Base-by-base conservation (phyloP, 2,888 invertebrate genomes). In the Eupithecia exiguata region DNA sequence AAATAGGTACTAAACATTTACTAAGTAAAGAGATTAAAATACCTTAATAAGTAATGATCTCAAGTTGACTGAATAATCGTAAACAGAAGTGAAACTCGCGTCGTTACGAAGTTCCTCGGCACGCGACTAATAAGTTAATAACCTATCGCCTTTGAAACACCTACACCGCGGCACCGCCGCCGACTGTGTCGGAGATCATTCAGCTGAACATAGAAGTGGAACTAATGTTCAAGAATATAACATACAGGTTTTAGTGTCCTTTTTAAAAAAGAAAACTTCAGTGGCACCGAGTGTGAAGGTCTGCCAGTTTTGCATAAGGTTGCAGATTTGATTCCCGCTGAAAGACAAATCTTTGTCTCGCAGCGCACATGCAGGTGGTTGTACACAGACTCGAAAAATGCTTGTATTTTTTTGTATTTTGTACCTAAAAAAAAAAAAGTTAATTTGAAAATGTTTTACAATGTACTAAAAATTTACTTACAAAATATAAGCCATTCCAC, bases 111-210 rank as follows among this genome's bases (percentile, higher is more conserved):
- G 58, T 58, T 58, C 25, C 53, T 53, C 58, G 58, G 58, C 58
- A 25, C 5, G 12, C 62, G 16, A 21, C 43, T 49, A 71, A 68
- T 30, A 30, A 30, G 30, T 30, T 30, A 30, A 30, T 68, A 68
- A 71, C 68, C 58, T 61, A 62, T 70, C 69, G 43, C 62, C n/a
- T 68, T 68, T 53, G 62, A n/a, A 62, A 62, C 62, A 62, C 62
- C 62, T 62, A 18, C 62, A 25, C 25, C 58, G 21, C 62, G 16
- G 62, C 18, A 35, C 6, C 62, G 35, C 6, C 62, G 35, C 21
- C 58, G 58, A 25, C 58, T 25, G 25, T 25, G 12, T 21, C 25
- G 25, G 58, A 58, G 21, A 58, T 58, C 5, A 58, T 1, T 21
- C 9, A 25, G 25, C 58, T 58, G 12, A 58, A 10, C 5, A 12